Evolutionary conservation across 2,888 invertebrate genomes (phyloP).

Genomic region (Hecatera dysodea): DNA sequence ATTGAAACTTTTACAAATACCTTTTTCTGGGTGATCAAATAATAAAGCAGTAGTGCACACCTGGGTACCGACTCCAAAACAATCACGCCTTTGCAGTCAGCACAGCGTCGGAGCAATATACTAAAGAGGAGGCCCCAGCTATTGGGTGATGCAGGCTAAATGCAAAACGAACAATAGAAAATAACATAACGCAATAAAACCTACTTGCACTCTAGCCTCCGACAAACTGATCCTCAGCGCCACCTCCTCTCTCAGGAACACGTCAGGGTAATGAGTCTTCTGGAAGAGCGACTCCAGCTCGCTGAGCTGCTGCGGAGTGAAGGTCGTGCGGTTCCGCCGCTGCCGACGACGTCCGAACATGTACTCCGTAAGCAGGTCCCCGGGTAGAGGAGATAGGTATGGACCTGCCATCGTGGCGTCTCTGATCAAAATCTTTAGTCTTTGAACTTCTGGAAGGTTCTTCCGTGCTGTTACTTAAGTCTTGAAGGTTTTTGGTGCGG

Average conservation of each 20-base stretch:
- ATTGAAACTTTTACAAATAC: no score
- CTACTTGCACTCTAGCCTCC: constrained; percentile 97
- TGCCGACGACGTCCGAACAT: constrained; percentile 97
- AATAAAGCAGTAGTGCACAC: neutral
- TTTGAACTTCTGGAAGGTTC: neutral
- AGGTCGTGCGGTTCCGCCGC: constrained; percentile 97
- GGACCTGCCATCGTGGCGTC: constrained; percentile 94
- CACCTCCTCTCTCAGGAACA: constrained; percentile 96
- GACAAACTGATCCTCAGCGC: constrained; percentile 97
- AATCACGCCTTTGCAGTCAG: no score
- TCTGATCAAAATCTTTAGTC: neutral
- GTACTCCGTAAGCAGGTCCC: constrained; percentile 97
- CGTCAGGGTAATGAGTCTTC: constrained; percentile 98
- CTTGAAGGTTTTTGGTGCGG: neutral
- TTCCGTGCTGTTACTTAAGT: neutral
- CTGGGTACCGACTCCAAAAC: neutral
- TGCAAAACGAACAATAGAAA: neutral
- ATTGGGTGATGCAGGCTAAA: neutral
- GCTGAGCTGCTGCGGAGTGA: constrained; percentile 97
- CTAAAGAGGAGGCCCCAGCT: neutral
- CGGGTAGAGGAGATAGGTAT: constrained; percentile 95
- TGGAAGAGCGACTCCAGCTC: constrained; percentile 98
- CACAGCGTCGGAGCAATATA: neutral
- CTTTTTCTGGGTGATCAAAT: no score
- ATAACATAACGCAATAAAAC: constrained; percentile 37